Percentiles rank a stretch among this genome's conserved stretches.
Evolutionary conservation across 2,888 invertebrate species (phyloP).

Genomic region (Blera fallax): DNA sequence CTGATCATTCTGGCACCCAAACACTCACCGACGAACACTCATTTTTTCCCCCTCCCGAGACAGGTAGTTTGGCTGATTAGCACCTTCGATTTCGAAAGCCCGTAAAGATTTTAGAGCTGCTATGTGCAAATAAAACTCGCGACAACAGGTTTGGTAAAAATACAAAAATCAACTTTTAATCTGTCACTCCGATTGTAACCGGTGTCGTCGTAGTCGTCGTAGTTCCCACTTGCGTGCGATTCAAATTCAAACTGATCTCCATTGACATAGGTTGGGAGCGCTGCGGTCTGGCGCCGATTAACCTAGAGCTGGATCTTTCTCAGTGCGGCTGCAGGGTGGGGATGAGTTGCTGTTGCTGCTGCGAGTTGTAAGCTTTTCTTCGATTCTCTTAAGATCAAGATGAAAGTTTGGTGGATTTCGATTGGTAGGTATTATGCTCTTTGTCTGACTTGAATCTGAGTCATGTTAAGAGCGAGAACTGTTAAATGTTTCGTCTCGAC

Average conservation of each 20-base stretch:
- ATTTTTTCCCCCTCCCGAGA: slow-evolving; percentile 39
- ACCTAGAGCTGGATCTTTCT: not conserved
- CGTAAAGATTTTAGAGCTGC: slow-evolving; percentile 19
- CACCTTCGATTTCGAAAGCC: slow-evolving; percentile 68
- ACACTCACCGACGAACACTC: slow-evolving; percentile 20
- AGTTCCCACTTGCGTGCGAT: slow-evolving; percentile 60
- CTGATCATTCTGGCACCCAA: slow-evolving; percentile 65
- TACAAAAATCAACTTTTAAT: slow-evolving; percentile 15
- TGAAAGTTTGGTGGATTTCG: slow-evolving; percentile 31
- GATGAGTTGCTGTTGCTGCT: not conserved
- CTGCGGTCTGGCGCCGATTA: slow-evolving; percentile 13
- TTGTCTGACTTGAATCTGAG: not conserved
- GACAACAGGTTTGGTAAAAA: slow-evolving; percentile 54
- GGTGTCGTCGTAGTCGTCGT: slow-evolving; percentile 26
- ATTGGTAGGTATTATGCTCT: no score
- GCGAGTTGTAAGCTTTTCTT: slow-evolving; percentile 20
- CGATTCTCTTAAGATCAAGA: slow-evolving; percentile 44
- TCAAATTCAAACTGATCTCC: slow-evolving; percentile 63
- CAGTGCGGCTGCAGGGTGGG: not conserved
- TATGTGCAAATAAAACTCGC: slow-evolving; percentile 46
- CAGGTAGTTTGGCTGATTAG: slow-evolving; percentile 30
- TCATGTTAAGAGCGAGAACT: not conserved
- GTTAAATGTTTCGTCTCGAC: slow-evolving; percentile 15
- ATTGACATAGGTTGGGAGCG: slow-evolving; percentile 31
- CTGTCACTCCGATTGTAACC: slow-evolving; percentile 47